Evolutionary conservation across 2,888 invertebrate species (phyloP).

Genomic region (Chouioia cunea): DNA sequence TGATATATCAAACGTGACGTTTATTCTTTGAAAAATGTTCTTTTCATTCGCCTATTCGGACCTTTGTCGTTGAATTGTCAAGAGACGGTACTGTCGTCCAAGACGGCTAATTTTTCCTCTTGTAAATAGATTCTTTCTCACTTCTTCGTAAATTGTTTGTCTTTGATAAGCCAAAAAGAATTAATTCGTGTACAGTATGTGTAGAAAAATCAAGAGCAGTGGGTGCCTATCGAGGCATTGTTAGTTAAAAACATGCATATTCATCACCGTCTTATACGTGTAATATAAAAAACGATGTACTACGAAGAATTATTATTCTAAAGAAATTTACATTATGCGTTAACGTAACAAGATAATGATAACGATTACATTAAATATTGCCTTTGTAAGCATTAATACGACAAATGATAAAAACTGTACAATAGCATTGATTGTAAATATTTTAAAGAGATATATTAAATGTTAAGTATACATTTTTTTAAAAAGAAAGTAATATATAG

Average conservation of each 20-base stretch:
- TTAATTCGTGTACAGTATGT: slow-evolving; percentile 15
- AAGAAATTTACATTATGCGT: slow-evolving; percentile 58
- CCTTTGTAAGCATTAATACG: slow-evolving; percentile 65
- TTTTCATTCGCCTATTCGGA: background rate
- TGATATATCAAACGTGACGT: background rate
- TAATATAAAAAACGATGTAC: slow-evolving; percentile 57
- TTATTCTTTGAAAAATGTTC: slow-evolving; percentile 8
- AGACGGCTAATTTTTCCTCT: slow-evolving; percentile 20
- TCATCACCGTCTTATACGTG: slow-evolving; percentile 47
- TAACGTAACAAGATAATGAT: slow-evolving; percentile 59
- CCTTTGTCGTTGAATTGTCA: slow-evolving; percentile 13
- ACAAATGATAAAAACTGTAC: slow-evolving; percentile 62
- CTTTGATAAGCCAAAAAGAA: slow-evolving; percentile 22
- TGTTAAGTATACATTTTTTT: slow-evolving; percentile 69
- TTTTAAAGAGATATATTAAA: slow-evolving; percentile 63
- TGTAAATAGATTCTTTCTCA: slow-evolving; percentile 24
- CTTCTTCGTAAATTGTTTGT: slow-evolving; percentile 34
- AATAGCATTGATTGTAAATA: slow-evolving; percentile 67
- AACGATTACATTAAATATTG: slow-evolving; percentile 66
- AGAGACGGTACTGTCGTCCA: slow-evolving; percentile 14
- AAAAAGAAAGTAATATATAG: slow-evolving; percentile 69
- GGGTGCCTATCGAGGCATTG: slow-evolving; percentile 38
- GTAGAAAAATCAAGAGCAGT: slow-evolving; percentile 34
- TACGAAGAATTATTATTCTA: slow-evolving; percentile 59
- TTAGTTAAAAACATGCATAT: slow-evolving; percentile 25